Base-by-base conservation (phyloP, 2,113 vertebrate species). In the Amia ocellicauda region DNA sequence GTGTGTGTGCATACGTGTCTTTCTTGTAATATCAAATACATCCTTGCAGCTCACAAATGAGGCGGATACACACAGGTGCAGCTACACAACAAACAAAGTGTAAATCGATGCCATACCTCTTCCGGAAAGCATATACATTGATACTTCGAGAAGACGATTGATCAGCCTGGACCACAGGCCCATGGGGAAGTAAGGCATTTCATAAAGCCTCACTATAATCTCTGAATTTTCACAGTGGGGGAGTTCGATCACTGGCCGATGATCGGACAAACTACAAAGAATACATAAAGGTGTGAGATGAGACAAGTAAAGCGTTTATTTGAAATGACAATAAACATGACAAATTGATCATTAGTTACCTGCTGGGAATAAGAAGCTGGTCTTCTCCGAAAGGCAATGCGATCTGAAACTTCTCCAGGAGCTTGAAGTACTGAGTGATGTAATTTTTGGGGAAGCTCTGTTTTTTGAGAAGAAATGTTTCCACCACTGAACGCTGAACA, bases 101-200 rank as follows among this genome's bases (percentile, higher is more conserved):
- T 47, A 47, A 17, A n/a, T 16, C 43, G 16, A n/a, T n/a, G 45
- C 13, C 1, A 36, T 83, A 98, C 97, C 95, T 93, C 85, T 87
- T 77, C 93, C 93, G 67, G 76, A 85, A 0, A 98, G 86, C 87
- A 99, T 81, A 62, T 86, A 93, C 16, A 89, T 82, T 11, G 95
- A 98, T 63, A 96, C 86, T 84, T 96, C 95, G 68, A 99, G 89
- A 22, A 99, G 83, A 14, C 90, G 91, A 76, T 84, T 93, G 78
- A 99, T 98, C 72, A 94, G 88, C n/a, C 94, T 88, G 11, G 96
- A 92, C 96, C 96, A 98, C 83, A 90, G 98, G 62, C 94, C 96
- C 93, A 98, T 93, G 22, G 97, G 97, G 78, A 97, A 97, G 73
- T 97, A 97, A 0, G 97, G 96, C 94, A 98, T 95, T 82, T 97